Base-by-base conservation (phyloP, 2,797 vertebrate species). In the Sebastes taczanowskii region DNA sequence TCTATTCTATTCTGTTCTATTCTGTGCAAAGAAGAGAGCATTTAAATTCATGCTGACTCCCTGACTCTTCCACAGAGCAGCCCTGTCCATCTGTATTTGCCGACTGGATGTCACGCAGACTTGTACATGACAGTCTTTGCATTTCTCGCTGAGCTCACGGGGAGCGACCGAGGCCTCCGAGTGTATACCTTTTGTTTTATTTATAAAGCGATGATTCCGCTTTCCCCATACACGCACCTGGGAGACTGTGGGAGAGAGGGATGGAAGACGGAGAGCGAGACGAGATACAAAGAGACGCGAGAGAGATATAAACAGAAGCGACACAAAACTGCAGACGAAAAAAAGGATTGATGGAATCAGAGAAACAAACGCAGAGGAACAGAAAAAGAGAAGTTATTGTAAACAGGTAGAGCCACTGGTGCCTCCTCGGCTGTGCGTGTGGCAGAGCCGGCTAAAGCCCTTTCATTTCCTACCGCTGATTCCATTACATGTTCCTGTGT, bases 131-230 rank as follows among this genome's bases (percentile, higher is more conserved):
- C 88, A 63, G 77, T 60, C 81, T 81, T 71, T 83, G 85, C 80
- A 46, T 83, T 83, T 74, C 77, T 80, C 52, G 2, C 70, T 7
- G 67, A 80, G 81, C 92, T 87, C 78, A 49, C 2, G 29, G 61
- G 77, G 80, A 87, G 84, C 27, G 35, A 38, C 63, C 1, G 35
- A 27, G 81, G 74, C 80, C 84, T 86, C 84, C 74, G 61, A 86
- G 83, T 80, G 70, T 80, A 62, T 81, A 66, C 65, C 70, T 81
- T 77, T 78, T 95, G 86, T 86, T 92, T 92, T 92, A 92, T 95
- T 94, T 90, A 94, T 92, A 80, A 89, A 77, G 70, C 71, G 2
- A 14, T 32, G 68, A 90, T 88, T 91, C 80, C 14, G 23, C 56
- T 89, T 90, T 87, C 80, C 78, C 71, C 56, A 5, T 20, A 35